Evolutionary conservation across 2,113 vertebrate genomes (phyloP), one percentile per base, ranked within the genome.

Genomic region (Meles meles): DNA sequence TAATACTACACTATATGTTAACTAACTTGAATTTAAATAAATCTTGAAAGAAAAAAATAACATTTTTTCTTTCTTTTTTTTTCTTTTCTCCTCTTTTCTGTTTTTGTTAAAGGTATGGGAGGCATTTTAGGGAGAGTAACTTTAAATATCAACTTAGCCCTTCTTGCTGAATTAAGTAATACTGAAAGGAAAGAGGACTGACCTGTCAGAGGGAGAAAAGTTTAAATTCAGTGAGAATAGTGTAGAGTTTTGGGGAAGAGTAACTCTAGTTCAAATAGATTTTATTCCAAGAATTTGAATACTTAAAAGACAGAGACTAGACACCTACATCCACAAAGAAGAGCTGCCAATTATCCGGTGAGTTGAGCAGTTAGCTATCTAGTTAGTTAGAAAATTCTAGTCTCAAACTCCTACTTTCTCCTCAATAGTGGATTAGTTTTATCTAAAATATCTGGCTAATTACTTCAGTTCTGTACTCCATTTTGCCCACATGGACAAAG

Each of bases 211-310:
- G 1, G 20, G 34, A 42, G 5, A 82, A 93, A 94, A n/a, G n/a
- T 82, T 96, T 95, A 94, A 94, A 82, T 85, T 97, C 44, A 94
- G 18, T 1, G 31, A 97, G 37, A 96, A 85, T 8, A 92, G 39
- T 29, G 25, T 63, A 69, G 42, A 52, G 8, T 81, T 88, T 92
- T 85, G 63, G 63, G 29, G 96, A 76, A 74, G 29, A 88, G 52
- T 80, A 96, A 86, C 52, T 92, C 63, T 82, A 90, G n/a, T 90
- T 94, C 93, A 74, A 93, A 94, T 37, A 90, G 72, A 72, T 95
- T 95, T 93, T 82, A 82, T 91, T 90, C 52, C 65, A 88, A 59
- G 18, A 95, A 84, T 69, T 67, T 61, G 14, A 85, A 90, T 69
- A 88, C 76, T 93, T 96, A 39, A 94, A 93, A 96, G 42, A 63